These are phyloP conservation scores for Drosophila persimilis DNA, from an alignment of 1,140 invertebrate genomes.

Conservation along the genomic window DNA sequence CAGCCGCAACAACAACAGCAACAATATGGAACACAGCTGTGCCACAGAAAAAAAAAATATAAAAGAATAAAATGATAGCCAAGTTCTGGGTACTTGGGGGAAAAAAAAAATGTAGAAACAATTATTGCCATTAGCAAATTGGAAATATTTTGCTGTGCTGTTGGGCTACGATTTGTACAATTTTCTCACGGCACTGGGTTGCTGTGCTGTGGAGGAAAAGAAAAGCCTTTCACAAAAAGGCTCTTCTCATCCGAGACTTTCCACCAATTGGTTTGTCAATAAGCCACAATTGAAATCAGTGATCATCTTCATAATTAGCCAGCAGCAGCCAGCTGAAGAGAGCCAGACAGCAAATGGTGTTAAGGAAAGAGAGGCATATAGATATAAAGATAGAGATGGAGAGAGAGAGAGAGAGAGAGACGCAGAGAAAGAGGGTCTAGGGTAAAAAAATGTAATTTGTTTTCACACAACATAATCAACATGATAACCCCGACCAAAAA, in stretches of 20 bases:
- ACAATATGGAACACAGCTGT: constrained; percentile 76
- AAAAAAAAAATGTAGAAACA: constrained; percentile 42
- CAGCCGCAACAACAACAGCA: constrained; percentile 50
- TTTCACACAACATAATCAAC: constrained; percentile 83
- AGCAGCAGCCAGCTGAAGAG: constrained; percentile 32
- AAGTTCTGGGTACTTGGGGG: constrained; percentile 40
- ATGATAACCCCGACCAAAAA: constrained; percentile 81
- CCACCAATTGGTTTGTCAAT: constrained; percentile 74
- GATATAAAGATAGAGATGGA: constrained; percentile 52
- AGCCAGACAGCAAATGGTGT: constrained; percentile 54
- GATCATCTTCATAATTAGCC: constrained; percentile 71
- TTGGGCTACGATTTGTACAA: constrained; percentile 39
- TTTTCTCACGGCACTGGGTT: constrained; percentile 65
- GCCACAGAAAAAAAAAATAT: constrained; percentile 8
- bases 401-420: constrained; percentile 21
- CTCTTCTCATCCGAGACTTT: constrained; percentile 2
- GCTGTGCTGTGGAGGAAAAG: constrained; percentile 35
- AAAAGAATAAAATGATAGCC: constrained; percentile 38
- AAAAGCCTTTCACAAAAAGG: constrained; percentile 69
- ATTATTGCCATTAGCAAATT: constrained; percentile 74
- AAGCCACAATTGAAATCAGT: constrained; percentile 71
- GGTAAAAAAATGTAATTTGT: constrained; percentile 81
- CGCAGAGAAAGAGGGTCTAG: constrained; percentile 24
- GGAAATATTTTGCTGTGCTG: constrained; percentile 50
- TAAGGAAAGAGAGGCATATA: constrained; percentile 49